Base-by-base conservation (phyloP, 2,888 invertebrate species). In the Nomada flava region DNA sequence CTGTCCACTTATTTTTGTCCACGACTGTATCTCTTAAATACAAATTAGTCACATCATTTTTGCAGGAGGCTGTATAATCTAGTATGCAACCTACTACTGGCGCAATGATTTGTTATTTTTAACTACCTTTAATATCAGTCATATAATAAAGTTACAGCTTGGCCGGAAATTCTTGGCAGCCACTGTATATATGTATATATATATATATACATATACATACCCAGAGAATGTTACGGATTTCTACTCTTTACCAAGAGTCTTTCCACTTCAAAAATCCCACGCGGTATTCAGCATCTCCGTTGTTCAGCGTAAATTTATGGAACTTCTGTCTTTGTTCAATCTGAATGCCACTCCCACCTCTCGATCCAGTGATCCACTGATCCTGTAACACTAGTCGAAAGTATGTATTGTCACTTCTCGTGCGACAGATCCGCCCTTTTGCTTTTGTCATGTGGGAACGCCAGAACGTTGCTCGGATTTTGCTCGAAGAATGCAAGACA, bases 381-480 rank as follows among this genome's bases (percentile, higher is more conserved):
- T 85, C 88, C 83, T 79, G 74, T 77, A 83, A 88, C 83, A 82
- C 72, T 20, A 76, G 75, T 42, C 82, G 62, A 85, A 88, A 86
- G 70, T 88, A 80, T 83, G 85, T 72, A 84, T 88, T 88, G 88
- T 85, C 55, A 82, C 82, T 79, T 76, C 75, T 76, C 68, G 63
- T 64, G 68, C 63, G 73, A 50, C 26, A 60, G 67, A 64, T 79
- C 80, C 85, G 76, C 82, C 85, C 83, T 71, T 85, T 65, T 73
- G 69, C 57, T 72, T 68, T 70, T 55, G 74, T 75, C 71, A 82
- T 88, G 85, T 87, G 83, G 87, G 84, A 86, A 88, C 80, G 71
- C 76, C 59, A 20, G 20, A 7, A 0, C 67, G 55, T 53, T 59
- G 71, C 67, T 85, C 73, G 82, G 67, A 85, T 85, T 78, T 85